These are phyloP conservation scores for Stenchaetothrips biformis DNA, from an alignment of 2,888 invertebrate species.

Conservation along the genomic window DNA sequence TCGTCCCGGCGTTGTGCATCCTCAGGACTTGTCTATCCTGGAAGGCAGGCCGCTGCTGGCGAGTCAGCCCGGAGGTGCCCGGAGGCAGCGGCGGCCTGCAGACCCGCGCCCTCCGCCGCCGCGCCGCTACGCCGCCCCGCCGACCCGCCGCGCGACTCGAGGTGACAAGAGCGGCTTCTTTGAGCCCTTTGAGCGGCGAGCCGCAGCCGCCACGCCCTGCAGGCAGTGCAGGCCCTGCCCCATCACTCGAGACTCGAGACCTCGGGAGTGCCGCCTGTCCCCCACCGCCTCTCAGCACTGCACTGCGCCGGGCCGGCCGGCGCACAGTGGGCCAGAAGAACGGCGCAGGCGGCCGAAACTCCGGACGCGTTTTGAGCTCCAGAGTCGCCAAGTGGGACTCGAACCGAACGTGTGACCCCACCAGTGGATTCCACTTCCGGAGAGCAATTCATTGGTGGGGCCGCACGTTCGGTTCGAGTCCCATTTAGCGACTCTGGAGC, in stretches of 20 bases:
- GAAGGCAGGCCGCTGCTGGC: neutral
- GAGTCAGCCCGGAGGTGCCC: neutral
- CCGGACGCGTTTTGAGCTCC: too few relatives aligned
- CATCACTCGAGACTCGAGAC: neutral
- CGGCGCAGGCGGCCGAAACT: too few relatives aligned
- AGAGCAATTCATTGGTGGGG: too few relatives aligned
- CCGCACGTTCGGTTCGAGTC: too few relatives aligned
- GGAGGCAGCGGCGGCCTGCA: neutral
- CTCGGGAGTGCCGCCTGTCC: neutral
- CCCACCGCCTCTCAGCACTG: too few relatives aligned
- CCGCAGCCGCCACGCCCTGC: neutral
- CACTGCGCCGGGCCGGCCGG: neutral
- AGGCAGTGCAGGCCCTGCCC: neutral
- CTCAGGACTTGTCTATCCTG: neutral
- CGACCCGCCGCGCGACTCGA: neutral
- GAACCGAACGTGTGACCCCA: too few relatives aligned
- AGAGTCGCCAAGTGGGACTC: too few relatives aligned
- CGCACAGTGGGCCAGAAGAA: too few relatives aligned
- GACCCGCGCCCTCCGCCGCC: neutral
- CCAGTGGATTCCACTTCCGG: too few relatives aligned
- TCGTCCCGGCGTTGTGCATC: too few relatives aligned
- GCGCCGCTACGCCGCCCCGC: neutral
- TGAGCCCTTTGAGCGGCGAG: slow-evolving; percentile 11
- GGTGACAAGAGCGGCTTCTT: slow-evolving; percentile 16
- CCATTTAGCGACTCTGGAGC: too few relatives aligned